Percentiles rank a stretch among this genome's conserved stretches.
Conservation (phyloP, 1,140 invertebrate species). For the Harlomillsia oculata region DNA sequence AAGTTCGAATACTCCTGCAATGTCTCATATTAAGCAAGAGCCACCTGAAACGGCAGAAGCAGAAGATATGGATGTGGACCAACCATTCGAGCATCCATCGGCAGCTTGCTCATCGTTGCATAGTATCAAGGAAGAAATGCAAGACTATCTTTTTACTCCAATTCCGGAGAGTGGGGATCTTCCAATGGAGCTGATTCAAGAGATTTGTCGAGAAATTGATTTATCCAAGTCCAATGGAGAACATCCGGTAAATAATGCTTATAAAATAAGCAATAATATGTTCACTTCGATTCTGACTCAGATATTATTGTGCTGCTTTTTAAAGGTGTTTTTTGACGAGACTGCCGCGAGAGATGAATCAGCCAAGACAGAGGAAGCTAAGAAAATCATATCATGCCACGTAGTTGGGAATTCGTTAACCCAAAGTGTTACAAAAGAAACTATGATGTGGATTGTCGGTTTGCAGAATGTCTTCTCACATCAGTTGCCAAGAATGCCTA, state of each 20-base stretch:
- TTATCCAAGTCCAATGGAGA: constrained; percentile 67
- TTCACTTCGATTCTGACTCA: neutral
- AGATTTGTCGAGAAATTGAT: constrained; percentile 43
- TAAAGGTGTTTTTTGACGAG: constrained; percentile 63
- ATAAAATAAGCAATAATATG: neutral
- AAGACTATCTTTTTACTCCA: neutral
- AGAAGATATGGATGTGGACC: constrained; percentile 24
- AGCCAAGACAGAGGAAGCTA: constrained; percentile 77
- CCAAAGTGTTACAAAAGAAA: constrained; percentile 74
- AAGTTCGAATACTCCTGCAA: constrained; percentile 34
- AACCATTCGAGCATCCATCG: constrained; percentile 19
- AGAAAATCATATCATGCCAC: constrained; percentile 84
- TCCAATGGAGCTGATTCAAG: constrained; percentile 8
- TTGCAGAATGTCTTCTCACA: constrained; percentile 92
- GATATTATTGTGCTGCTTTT: too few species aligned
- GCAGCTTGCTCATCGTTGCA: neutral
- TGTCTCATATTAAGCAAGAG: constrained; percentile 32
- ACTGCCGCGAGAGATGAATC: constrained; percentile 80
- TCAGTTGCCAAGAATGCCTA: constrained; percentile 93
- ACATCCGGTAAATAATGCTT: constrained; percentile 33
- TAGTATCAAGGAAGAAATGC: neutral
- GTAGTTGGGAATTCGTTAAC: constrained; percentile 87
- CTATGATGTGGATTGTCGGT: constrained; percentile 84
- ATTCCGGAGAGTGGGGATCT: neutral
- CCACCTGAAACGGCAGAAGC: constrained; percentile 17